phyloP scores from a whole-genome alignment of 2,797 vertebrate species.

The Lacerta agilis region DNA sequence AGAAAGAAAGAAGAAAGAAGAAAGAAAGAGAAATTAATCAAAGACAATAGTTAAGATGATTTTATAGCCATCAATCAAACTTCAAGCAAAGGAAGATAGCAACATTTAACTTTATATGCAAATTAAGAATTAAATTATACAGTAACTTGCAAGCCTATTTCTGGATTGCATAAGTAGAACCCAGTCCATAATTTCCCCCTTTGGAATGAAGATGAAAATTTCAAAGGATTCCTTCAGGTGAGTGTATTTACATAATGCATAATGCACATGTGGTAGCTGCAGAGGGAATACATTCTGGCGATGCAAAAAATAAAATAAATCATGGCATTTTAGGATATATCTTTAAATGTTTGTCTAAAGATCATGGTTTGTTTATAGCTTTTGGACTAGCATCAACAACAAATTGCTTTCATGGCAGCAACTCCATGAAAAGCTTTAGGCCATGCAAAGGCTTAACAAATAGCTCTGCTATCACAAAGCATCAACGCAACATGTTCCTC shows the following conservation, averaged over 20 bases:
- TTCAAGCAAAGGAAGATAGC: constrained; percentile 49
- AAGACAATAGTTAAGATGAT: constrained; percentile 47
- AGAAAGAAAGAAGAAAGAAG: constrained; percentile 1
- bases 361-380: constrained; percentile 44
- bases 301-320: constrained; percentile 53
- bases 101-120: constrained; percentile 52
- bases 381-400: constrained; percentile 45
- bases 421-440: constrained; percentile 24
- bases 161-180: constrained; percentile 61
- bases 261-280: constrained; percentile 69
- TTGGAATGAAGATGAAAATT: constrained; percentile 73
- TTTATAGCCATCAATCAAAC: constrained; percentile 53
- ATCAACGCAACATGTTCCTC: neutral
- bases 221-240: constrained; percentile 72
- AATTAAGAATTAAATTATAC: constrained; percentile 68
- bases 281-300: constrained; percentile 37
- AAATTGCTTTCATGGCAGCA: constrained; percentile 46
- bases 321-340: constrained; percentile 62
- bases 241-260: constrained; percentile 74
- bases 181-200: constrained; percentile 67
- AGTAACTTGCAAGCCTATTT: constrained; percentile 62
- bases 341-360: constrained; percentile 55
- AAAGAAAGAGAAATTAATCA: constrained; percentile 46
- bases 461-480: constrained; percentile 14
- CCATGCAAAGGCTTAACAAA: constrained; percentile 16